Conservation (phyloP, 2,797 vertebrate species). For the Silurus aristotelis region DNA sequence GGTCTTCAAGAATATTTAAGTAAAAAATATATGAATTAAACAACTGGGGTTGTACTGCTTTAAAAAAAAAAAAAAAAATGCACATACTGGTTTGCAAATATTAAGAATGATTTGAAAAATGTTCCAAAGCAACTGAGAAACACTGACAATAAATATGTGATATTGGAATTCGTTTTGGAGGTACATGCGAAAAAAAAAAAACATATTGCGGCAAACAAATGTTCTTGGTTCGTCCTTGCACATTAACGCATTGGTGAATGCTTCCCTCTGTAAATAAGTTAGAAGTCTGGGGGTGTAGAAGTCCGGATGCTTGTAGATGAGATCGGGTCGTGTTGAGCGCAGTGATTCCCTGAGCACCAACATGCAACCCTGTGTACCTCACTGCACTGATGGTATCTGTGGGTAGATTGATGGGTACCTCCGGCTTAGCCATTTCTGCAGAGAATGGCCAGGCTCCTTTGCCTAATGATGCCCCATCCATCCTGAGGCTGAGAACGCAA, state of each 20-base stretch:
- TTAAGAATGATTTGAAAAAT: too few relatives aligned
- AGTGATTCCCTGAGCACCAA: constrained; percentile 55
- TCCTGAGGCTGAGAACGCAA: constrained; percentile 75
- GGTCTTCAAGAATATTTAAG: neutral
- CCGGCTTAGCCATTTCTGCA: constrained; percentile 84
- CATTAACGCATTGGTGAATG: constrained; percentile 67
- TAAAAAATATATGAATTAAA: too few relatives aligned
- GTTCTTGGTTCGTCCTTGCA: neutral
- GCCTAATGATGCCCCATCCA: constrained; percentile 95
- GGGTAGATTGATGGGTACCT: constrained; percentile 90
- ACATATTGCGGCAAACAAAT: neutral
- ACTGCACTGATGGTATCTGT: constrained; percentile 74
- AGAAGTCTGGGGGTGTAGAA: constrained; percentile 66
- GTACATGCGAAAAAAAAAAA: neutral
- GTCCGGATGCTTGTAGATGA: constrained; percentile 56
- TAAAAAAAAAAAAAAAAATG: too few relatives aligned
- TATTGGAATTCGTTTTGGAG: too few relatives aligned
- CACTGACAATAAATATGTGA: too few relatives aligned
- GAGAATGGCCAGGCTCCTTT: constrained; percentile 83
- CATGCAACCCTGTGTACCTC: constrained; percentile 67
- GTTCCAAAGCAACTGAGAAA: too few relatives aligned
- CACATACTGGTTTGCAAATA: too few relatives aligned
- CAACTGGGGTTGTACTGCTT: too few relatives aligned
- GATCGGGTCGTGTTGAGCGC: constrained; percentile 36
- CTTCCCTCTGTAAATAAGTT: constrained; percentile 72